phyloP scores from a whole-genome alignment of 1,140 invertebrate genomes.

The Hylaeus volcanicus region DNA sequence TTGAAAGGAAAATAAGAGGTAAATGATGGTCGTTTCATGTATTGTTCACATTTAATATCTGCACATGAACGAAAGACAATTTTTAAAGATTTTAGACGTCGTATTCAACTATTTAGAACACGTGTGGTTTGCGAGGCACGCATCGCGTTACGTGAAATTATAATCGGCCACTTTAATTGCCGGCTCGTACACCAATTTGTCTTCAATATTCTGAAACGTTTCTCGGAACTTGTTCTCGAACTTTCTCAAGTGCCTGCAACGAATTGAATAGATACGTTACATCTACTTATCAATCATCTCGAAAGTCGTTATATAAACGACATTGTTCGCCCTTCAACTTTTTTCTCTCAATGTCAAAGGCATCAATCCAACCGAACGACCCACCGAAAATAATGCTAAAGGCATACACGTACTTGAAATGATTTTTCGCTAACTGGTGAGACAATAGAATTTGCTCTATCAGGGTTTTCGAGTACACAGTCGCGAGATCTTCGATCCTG shows the following conservation, averaged over 20 bases:
- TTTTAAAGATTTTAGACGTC: too few species aligned
- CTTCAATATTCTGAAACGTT: conserved; percentile 49
- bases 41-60: too few species aligned
- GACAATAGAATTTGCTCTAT: conserved; percentile 60
- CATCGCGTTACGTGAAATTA: background rate
- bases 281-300: background rate
- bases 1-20: too few species aligned
- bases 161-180: conserved; percentile 40
- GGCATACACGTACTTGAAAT: conserved; percentile 62
- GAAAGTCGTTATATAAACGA: background rate
- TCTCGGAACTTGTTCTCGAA: conserved; percentile 57
- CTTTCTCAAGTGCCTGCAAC: conserved; percentile 49
- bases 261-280: background rate
- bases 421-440: conserved; percentile 69
- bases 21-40: too few species aligned
- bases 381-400: background rate
- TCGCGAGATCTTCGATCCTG: conserved; percentile 52
- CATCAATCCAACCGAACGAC: too few species aligned
- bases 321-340: background rate
- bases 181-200: conserved; percentile 36
- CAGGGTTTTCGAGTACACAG: conserved; percentile 66
- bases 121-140: too few species aligned
- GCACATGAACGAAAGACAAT: too few species aligned
- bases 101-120: too few species aligned
- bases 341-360: background rate